These are phyloP conservation scores for Xenus cinereus DNA, from an alignment of 2,113 vertebrate species.

Conservation along the genomic window DNA sequence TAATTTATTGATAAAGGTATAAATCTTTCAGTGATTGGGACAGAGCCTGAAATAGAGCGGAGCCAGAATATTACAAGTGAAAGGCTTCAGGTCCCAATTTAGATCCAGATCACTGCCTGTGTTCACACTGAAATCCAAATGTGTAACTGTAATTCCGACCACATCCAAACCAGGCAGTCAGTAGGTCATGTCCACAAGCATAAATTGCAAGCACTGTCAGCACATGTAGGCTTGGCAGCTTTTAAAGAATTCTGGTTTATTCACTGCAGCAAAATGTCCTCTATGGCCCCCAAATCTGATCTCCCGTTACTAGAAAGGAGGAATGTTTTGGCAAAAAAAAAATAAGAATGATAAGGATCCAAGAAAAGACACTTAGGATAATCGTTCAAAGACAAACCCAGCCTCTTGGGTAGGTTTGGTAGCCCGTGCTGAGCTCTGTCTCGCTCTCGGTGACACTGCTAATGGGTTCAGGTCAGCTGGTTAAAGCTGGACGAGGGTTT, in stretches of 20 bases:
- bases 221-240: conserved; percentile 45
- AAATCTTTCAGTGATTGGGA: conserved; percentile 64
- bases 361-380: conserved; percentile 19
- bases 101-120: conserved; percentile 31
- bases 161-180: conserved; percentile 28
- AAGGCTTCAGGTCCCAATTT: neutral
- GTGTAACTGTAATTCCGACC: neutral
- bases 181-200: conserved; percentile 40
- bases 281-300: neutral
- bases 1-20: conserved; percentile 68
- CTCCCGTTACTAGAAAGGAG: conserved; percentile 13
- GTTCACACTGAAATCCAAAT: conserved; percentile 40
- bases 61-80: conserved; percentile 7
- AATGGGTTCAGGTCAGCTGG: neutral
- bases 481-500: neutral
- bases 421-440: neutral
- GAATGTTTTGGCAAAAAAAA: conserved; percentile 35
- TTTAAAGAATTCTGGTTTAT: neutral
- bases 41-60: neutral
- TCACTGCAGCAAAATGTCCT: neutral
- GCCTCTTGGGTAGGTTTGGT: neutral
- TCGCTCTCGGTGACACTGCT: neutral
- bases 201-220: conserved; percentile 43
- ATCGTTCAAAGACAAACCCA: neutral
- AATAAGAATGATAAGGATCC: neutral